These are phyloP conservation scores for Griposia aprilina DNA, from an alignment of 2,888 invertebrate species.

Conservation along the genomic window DNA sequence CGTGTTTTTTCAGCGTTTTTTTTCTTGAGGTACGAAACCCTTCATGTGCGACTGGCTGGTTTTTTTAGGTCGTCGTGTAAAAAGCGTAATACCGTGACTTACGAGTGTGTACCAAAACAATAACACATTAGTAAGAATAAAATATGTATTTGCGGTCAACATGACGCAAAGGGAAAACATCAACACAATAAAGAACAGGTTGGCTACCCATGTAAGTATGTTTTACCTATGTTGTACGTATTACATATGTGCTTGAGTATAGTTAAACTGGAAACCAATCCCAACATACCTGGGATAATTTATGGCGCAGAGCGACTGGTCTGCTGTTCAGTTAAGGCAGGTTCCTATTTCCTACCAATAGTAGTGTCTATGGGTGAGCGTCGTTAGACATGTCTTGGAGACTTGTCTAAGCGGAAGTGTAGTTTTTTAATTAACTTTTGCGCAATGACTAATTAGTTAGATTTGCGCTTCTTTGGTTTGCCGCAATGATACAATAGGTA, in stretches of 20 bases:
- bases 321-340: constrained; percentile 16
- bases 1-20: too few species aligned
- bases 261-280: constrained; percentile 24
- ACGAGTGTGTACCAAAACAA: background rate
- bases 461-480: background rate
- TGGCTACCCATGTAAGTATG: too few species aligned
- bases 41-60: too few species aligned
- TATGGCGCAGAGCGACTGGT: constrained; percentile 12
- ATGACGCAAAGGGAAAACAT: too few species aligned
- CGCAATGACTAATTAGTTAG: background rate
- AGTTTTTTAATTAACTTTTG: constrained; percentile 13
- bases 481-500: background rate
- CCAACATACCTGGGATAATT: constrained; percentile 12
- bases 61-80: background rate
- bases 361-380: too few species aligned
- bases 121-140: background rate
- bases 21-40: too few species aligned
- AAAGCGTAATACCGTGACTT: background rate
- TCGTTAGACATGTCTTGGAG: background rate
- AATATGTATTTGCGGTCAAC: too few species aligned
- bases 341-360: background rate
- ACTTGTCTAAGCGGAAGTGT: background rate
- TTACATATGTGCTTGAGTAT: background rate
- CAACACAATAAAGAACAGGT: too few species aligned
- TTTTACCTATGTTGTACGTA: too few species aligned